A percentile compares a stretch with the other conserved stretches of the same genome.
Conservation (phyloP, 2,113 vertebrate genomes). For the Lynx canadensis region DNA sequence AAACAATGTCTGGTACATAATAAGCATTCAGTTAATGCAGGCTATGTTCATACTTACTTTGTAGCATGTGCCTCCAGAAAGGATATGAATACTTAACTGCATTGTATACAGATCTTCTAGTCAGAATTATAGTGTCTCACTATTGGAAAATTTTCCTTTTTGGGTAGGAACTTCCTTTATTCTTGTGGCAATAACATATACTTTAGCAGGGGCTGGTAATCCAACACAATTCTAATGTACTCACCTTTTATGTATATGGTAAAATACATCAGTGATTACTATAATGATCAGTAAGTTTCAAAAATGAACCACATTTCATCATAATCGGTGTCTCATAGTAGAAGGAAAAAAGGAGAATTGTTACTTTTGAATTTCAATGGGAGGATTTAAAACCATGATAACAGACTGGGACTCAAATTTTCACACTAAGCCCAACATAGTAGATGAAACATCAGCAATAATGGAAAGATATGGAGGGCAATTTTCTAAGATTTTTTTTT, state of each 20-base stretch:
- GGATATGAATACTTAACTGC: not conserved
- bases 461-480: slow-evolving; percentile 69
- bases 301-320: slow-evolving; percentile 71
- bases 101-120: not conserved
- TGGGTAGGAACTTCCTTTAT: slow-evolving; percentile 9
- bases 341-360: slow-evolving; percentile 62
- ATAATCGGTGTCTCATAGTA: slow-evolving; percentile 72
- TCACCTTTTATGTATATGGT: slow-evolving; percentile 59
- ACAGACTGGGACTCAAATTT: slow-evolving; percentile 69
- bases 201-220: slow-evolving; percentile 31
- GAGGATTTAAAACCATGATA: slow-evolving; percentile 77
- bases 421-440: slow-evolving; percentile 54
- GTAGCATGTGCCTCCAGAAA: not conserved
- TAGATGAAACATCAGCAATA: slow-evolving; percentile 67
- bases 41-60: not conserved
- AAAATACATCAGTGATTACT: slow-evolving; percentile 73
- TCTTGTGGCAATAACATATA: slow-evolving; percentile 25
- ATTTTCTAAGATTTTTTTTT: slow-evolving; percentile 71
- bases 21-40: not conserved
- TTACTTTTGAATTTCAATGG: slow-evolving; percentile 71
- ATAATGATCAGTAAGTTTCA: slow-evolving; percentile 71
- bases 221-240: slow-evolving; percentile 43
- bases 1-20: not conserved
- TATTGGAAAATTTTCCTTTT: slow-evolving; percentile 29
- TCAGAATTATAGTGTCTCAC: slow-evolving; percentile 1